phyloP scores from a whole-genome alignment of 2,113 vertebrate species.

The Phrynosoma blainvillii region DNA sequence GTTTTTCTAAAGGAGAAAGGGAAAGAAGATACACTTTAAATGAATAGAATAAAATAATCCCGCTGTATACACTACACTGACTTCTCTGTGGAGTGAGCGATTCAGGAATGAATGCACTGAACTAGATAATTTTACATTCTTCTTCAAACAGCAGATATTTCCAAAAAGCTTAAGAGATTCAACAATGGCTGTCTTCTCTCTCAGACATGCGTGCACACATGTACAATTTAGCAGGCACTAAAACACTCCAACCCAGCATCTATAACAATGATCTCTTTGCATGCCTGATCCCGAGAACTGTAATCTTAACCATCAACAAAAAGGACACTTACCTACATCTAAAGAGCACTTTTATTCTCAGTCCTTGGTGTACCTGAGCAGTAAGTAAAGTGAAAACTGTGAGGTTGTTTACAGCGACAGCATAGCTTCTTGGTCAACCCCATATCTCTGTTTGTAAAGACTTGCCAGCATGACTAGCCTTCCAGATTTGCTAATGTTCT shows the following conservation, averaged over 20 bases:
- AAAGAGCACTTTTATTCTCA: slow-evolving; percentile 40
- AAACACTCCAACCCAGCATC: background rate
- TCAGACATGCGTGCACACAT: background rate
- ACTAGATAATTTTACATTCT: background rate
- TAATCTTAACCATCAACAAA: slow-evolving; percentile 45
- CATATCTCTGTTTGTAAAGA: slow-evolving; percentile 49
- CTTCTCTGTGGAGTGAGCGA: slow-evolving; percentile 40
- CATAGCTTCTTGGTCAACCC: slow-evolving; percentile 48
- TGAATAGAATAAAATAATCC: slow-evolving; percentile 23
- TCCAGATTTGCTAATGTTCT: slow-evolving; percentile 78
- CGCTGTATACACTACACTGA: background rate
- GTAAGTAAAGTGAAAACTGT: slow-evolving; percentile 43
- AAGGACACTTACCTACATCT: slow-evolving; percentile 67
- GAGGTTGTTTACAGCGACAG: slow-evolving; percentile 73
- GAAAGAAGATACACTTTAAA: slow-evolving; percentile 36
- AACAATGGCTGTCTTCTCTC: background rate
- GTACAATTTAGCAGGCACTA: background rate
- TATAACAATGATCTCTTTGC: background rate
- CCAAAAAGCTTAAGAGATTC: background rate
- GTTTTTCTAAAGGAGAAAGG: background rate
- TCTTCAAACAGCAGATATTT: background rate
- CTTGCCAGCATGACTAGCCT: slow-evolving; percentile 61
- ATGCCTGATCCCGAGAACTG: slow-evolving; percentile 21
- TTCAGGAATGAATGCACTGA: background rate
- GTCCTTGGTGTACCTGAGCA: slow-evolving; percentile 26